Percentiles rank a stretch among this genome's conserved stretches.
Conservation (phyloP, 2,888 invertebrate species). For the Spilosoma lubricipeda region DNA sequence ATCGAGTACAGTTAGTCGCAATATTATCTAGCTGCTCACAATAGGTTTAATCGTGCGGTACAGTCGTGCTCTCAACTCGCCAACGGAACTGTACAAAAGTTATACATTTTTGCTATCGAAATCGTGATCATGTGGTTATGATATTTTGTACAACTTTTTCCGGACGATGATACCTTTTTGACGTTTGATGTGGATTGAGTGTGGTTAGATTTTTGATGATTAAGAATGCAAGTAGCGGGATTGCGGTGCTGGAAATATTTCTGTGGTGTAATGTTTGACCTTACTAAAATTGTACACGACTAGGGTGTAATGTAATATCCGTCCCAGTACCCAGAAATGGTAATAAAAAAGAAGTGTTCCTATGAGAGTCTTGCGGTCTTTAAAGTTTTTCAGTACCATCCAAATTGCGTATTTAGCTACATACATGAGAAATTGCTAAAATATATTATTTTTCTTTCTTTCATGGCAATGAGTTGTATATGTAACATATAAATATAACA, state of each 20-base stretch:
- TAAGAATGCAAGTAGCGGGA: slow-evolving; percentile 11
- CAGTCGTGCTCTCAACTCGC: slow-evolving; percentile 74
- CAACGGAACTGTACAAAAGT: slow-evolving; percentile 47
- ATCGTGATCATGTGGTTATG: slow-evolving; percentile 42
- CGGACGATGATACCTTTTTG: slow-evolving; percentile 16
- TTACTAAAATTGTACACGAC: neutral
- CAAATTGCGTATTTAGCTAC: too few relatives aligned
- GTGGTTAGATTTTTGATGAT: slow-evolving; percentile 15
- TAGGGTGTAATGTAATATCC: neutral
- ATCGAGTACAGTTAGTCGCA: slow-evolving; percentile 81
- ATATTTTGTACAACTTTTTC: slow-evolving; percentile 15
- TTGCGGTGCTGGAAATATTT: neutral
- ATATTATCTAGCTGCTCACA: slow-evolving; percentile 74
- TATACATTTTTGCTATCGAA: slow-evolving; percentile 47
- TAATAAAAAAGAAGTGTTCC: too few relatives aligned
- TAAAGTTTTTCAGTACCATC: too few relatives aligned
- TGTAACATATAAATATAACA: too few relatives aligned
- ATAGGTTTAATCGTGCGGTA: slow-evolving; percentile 81
- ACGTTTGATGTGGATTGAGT: slow-evolving; percentile 12
- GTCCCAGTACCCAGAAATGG: neutral
- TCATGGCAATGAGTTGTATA: too few relatives aligned
- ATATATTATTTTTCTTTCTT: too few relatives aligned
- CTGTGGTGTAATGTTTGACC: neutral
- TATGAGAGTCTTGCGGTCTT: too few relatives aligned
- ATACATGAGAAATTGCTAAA: too few relatives aligned